These are phyloP conservation scores for Phania funesta DNA, from an alignment of 2,888 invertebrate genomes.

Conservation along the genomic window DNA sequence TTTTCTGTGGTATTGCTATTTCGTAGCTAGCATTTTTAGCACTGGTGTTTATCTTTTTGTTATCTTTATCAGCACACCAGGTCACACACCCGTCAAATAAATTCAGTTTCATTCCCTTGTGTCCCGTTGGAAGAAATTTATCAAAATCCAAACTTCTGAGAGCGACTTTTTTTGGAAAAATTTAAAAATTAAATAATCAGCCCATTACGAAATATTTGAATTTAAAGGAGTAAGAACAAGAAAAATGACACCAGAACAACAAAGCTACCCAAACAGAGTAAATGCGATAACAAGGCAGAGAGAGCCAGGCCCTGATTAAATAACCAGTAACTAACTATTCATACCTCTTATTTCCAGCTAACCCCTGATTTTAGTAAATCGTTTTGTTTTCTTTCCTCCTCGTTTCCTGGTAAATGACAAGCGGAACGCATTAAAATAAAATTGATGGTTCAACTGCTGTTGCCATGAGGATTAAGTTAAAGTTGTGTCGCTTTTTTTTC, in stretches of 20 bases:
- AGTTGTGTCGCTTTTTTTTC: not conserved
- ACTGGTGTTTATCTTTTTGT: no score
- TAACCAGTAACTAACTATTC: constrained; percentile 3
- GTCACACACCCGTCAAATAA: no score
- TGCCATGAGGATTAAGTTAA: constrained; percentile 19
- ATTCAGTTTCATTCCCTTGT: no score
- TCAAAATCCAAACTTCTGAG: no score
- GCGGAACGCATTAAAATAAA: constrained; percentile 17
- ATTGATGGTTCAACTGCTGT: constrained; percentile 35
- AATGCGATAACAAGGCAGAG: constrained; percentile 44
- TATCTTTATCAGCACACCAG: no score
- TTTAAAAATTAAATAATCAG: no score
- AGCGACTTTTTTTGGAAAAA: no score
- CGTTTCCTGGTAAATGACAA: not conserved
- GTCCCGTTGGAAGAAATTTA: no score
- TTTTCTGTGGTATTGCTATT: no score
- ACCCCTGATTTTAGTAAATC: constrained; percentile 3
- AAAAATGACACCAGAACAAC: not conserved
- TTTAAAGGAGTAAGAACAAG: not conserved
- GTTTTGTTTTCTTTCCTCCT: not conserved
- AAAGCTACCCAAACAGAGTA: constrained; percentile 12
- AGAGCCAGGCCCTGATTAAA: constrained; percentile 36
- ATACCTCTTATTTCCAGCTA: not conserved
- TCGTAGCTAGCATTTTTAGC: no score
- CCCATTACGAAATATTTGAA: no score